A percentile compares a stretch with the other conserved stretches of the same genome.
Conservation (phyloP, 2,113 vertebrate genomes). For the Hepsetus odoe region DNA sequence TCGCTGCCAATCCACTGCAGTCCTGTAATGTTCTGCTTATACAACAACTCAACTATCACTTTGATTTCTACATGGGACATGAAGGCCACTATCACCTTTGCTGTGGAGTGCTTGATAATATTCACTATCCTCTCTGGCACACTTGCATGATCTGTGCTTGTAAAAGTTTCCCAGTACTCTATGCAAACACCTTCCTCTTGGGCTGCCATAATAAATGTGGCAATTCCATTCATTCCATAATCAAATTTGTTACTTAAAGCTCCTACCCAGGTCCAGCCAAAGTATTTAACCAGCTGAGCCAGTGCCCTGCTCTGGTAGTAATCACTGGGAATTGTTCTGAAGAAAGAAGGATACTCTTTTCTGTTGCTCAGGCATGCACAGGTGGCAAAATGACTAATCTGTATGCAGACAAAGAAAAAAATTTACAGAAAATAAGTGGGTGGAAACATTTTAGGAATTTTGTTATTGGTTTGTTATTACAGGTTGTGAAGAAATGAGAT, state of each 20-base stretch:
- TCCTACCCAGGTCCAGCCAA: constrained; percentile 76
- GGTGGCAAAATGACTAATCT: constrained; percentile 75
- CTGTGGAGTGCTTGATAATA: constrained; percentile 66
- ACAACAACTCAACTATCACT: constrained; percentile 65
- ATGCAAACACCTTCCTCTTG: constrained; percentile 62
- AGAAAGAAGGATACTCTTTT: constrained; percentile 69
- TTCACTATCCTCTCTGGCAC: constrained; percentile 58
- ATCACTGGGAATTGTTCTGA: constrained; percentile 74
- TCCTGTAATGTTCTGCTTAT: constrained; percentile 70
- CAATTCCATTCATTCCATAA: constrained; percentile 74
- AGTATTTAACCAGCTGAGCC: constrained; percentile 70
- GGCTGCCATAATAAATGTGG: constrained; percentile 67
- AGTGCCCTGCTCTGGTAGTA: constrained; percentile 69
- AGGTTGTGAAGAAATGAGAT: not conserved
- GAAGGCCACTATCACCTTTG: constrained; percentile 74
- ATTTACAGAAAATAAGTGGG: constrained; percentile 65
- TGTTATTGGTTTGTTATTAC: not conserved
- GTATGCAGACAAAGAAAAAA: constrained; percentile 3
- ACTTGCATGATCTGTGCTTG: constrained; percentile 63
- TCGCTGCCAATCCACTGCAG: constrained; percentile 76
- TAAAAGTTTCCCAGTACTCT: constrained; percentile 72
- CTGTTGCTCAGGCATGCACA: constrained; percentile 74
- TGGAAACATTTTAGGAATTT: constrained; percentile 63
- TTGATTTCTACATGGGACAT: constrained; percentile 76
- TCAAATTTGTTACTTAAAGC: constrained; percentile 74